These are phyloP conservation scores for Andrena bicolor DNA, from an alignment of 2,888 invertebrate genomes.

Conservation along the genomic window DNA sequence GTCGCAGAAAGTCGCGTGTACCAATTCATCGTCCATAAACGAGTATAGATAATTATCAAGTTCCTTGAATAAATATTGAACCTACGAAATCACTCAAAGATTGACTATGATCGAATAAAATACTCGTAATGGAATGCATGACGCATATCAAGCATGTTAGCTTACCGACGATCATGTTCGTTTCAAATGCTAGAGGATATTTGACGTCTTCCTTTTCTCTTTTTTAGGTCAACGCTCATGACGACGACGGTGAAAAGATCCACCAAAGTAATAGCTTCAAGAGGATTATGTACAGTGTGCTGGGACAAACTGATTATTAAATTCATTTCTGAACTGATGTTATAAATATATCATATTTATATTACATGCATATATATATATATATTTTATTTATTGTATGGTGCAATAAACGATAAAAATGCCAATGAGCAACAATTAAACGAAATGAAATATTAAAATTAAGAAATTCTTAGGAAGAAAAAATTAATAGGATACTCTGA, in stretches of 20 bases:
- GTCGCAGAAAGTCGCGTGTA: background rate
- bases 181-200: background rate
- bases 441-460: background rate
- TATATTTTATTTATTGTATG: slow-evolving; percentile 77
- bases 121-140: slow-evolving; percentile 6
- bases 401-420: slow-evolving; percentile 54
- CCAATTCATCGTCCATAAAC: slow-evolving; percentile 1
- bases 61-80: background rate
- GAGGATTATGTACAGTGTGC: slow-evolving; percentile 95
- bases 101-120: background rate
- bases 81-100: background rate
- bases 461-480: background rate
- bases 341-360: slow-evolving; percentile 75
- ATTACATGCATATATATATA: slow-evolving; percentile 66
- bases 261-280: slow-evolving; percentile 97
- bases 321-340: slow-evolving; percentile 70
- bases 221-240: slow-evolving; percentile 89
- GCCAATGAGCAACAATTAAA: slow-evolving; percentile 19
- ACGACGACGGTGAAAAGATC: slow-evolving; percentile 91
- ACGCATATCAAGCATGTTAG: background rate
- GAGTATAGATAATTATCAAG: slow-evolving; percentile 3
- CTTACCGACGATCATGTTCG: background rate
- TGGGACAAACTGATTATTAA: slow-evolving; percentile 90
- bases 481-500: background rate
- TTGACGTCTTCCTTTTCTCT: slow-evolving; percentile 16